Conservation (phyloP, 1,140 invertebrate genomes). For the Steinernema khuongi region DNA sequence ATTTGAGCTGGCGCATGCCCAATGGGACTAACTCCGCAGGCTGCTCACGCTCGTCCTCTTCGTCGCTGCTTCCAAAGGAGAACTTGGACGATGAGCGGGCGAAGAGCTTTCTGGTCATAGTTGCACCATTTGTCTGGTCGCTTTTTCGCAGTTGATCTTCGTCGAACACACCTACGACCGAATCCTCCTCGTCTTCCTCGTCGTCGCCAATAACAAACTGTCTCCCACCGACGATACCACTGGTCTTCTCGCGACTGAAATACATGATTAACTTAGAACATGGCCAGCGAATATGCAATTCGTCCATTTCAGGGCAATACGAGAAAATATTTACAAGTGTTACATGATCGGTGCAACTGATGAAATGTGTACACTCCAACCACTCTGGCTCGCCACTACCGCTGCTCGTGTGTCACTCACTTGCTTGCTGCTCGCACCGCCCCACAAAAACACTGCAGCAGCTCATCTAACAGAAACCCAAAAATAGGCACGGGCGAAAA, state of each 20-base stretch:
- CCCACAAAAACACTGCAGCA: neutral
- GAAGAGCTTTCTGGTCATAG: neutral
- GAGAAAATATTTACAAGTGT: neutral
- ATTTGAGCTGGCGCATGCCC: neutral
- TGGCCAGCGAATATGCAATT: neutral
- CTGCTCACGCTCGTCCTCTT: conserved; percentile 4
- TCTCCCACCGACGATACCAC: conserved; percentile 1
- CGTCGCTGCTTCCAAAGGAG: conserved; percentile 10
- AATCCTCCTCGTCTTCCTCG: neutral
- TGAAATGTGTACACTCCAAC: no score
- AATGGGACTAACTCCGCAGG: neutral
- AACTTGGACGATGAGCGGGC: neutral
- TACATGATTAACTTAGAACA: neutral
- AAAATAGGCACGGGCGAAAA: neutral
- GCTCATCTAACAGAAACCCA: neutral
- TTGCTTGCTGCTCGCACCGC: neutral
- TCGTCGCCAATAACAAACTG: conserved; percentile 11
- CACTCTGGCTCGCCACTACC: no score
- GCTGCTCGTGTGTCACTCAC: no score
- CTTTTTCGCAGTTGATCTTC: neutral
- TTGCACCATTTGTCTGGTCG: neutral
- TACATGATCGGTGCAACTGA: neutral
- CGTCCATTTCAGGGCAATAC: neutral
- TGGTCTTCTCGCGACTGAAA: conserved; percentile 11
- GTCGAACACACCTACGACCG: neutral